Evolutionary conservation across 1,140 invertebrate species (phyloP), one percentile per base, ranked within the genome.

Genomic region (Bombus waltoni): DNA sequence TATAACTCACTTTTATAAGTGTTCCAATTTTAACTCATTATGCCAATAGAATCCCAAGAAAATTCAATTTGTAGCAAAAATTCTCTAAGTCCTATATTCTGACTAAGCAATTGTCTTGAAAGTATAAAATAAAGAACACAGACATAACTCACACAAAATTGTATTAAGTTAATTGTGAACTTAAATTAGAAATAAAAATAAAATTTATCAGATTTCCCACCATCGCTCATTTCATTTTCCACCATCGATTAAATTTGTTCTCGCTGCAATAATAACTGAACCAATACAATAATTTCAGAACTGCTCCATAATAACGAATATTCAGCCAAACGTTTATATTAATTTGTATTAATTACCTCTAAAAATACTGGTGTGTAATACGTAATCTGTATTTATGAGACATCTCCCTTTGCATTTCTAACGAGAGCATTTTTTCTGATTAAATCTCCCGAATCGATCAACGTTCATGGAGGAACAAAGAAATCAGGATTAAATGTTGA

Each of bases 361-460:
- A 76, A 68, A 83, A 76, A 57, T 76, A 11, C 32, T 42, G 35
- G 1, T 13, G 3, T 5, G 62, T 38, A 32, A 62, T 68, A 68
- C 25, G 62, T 76, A 81, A 73, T 73, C 47, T 59, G 22, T 73
- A 62, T 81, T 73, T 81, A 81, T 73, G n/a, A 6, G 6, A 22
- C n/a, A 11, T 62, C 38, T 32, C 5, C 32, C 11, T 11, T 59
- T 81, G 38, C n/a, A 59, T 81, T 53, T 53, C 47, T 53, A 5
- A 53, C 53, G n/a, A 57, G 38, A 8, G 22, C 38, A 62, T 81
- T 81, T 44, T 53, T 73, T 68, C 32, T 28, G 22, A 73, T 81
- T 81, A 81, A 42, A 53, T 53, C 18, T 22, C 22, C 18, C 5
- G 18, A 53, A 53, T 22, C 1, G 18, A 22, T 53, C n/a, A 8